A percentile compares a stretch with the other conserved stretches of the same genome.
Conservation (phyloP, 92 coral and sea anemone species). For the Isaurus tuberculatus region DNA sequence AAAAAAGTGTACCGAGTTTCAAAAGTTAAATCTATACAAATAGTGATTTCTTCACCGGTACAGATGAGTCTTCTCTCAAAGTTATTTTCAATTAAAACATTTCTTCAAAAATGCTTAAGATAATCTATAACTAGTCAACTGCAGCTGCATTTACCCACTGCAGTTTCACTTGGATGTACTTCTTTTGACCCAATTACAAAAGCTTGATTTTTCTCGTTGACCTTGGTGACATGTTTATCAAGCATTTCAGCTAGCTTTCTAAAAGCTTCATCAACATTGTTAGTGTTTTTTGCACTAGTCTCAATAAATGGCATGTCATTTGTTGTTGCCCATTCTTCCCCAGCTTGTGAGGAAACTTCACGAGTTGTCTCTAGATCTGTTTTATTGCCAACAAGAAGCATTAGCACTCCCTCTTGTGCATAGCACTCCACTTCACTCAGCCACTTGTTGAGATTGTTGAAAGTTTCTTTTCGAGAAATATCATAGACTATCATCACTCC, state of each 20-base stretch:
- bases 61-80: no score
- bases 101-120: no score
- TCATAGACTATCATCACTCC: conserved; percentile 96
- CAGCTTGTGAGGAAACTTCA: conserved; percentile 82
- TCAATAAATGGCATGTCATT: conserved; percentile 95
- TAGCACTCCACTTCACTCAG: conserved; percentile 87
- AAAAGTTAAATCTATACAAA: no score
- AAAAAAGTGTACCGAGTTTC: no score
- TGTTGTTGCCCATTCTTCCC: conserved; percentile 81
- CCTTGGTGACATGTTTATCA: conserved; percentile 76
- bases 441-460: conserved; percentile 91
- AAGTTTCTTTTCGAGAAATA: conserved; percentile 85
- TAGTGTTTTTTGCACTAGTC: conserved; percentile 89
- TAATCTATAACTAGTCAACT: conserved; percentile 54
- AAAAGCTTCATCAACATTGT: conserved; percentile 88
- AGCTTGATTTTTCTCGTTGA: conserved; percentile 62
- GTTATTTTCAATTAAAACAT: no score
- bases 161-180: conserved; percentile 33
- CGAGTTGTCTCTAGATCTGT: conserved; percentile 84
- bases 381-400: conserved; percentile 97
- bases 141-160: conserved; percentile 75
- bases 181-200: conserved; percentile 69
- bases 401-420: conserved; percentile 81
- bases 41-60: no score
- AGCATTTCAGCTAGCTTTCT: conserved; percentile 77